Base-by-base conservation (phyloP, 2,888 invertebrate genomes). In the Seira sanloemensis region DNA sequence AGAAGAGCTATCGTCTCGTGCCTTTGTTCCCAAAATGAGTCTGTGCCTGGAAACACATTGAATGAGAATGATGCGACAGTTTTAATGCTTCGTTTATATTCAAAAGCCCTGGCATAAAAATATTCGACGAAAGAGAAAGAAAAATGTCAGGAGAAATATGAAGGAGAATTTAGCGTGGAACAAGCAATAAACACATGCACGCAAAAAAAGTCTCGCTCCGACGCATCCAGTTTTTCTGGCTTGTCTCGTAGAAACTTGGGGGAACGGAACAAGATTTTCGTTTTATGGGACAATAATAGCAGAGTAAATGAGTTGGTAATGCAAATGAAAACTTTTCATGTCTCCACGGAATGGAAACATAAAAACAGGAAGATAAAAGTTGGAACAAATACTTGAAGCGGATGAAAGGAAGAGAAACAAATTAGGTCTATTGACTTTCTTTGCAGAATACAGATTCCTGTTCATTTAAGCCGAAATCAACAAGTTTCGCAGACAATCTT, bases 201-300 rank as follows among this genome's bases (percentile, higher is more conserved):
- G 50, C 50, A 50, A 50, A n/a, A 50, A 7, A 50, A 50, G 50
- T 50, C 50, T 50, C n/a, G 19, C 12, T 5, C 66, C 66, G 16
- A 66, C 24, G 12, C 68, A 12, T 26, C 7, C 18, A 5, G 2
- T 68, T 27, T n/a, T 68, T 26, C 5, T 37, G 4, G 4, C 37
- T 37, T 37, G 12, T 66, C 7, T 19, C 16, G 26, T 18, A 27
- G 19, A 68, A 68, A 2, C 7, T 16, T n/a, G 12, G 24, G 24
- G 16, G 24, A 16, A 37, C 12, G 50, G 16, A 50, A 50, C 2
- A 16, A 50, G 16, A 2, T 50, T 37, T 37, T 37, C 37, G 50
- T 62, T 78, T 78, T 78, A 69, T 78, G 69, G 78, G 69, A 71
- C 37, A 78, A 71, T 78, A 71, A 78, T 69, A 62, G n/a, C 69